A percentile compares a stretch with the other conserved stretches of the same genome.
Evolutionary conservation across 2,113 vertebrate species (phyloP).

Genomic region (Chionodraco myersi): DNA sequence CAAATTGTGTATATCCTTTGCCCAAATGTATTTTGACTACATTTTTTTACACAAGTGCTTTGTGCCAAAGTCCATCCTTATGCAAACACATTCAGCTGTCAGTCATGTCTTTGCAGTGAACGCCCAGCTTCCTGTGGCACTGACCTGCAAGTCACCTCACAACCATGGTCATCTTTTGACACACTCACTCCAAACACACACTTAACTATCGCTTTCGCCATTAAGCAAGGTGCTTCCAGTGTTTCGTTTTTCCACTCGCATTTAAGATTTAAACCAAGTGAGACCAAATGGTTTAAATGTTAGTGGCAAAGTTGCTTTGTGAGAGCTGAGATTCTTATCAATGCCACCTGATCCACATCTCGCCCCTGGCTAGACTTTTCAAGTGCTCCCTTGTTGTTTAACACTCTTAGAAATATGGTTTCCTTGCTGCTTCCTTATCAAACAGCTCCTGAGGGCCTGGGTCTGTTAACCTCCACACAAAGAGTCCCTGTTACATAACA

Average conservation of each 20-base stretch:
- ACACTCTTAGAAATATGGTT: neutral
- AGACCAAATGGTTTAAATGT: neutral
- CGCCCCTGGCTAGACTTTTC: neutral
- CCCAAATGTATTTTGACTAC: neutral
- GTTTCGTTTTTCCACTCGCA: too few species aligned
- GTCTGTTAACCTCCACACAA: constrained; percentile 9
- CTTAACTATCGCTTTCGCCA: neutral
- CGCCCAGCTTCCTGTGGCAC: constrained; percentile 59
- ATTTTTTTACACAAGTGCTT: neutral
- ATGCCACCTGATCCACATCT: neutral
- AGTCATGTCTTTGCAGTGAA: constrained; percentile 46
- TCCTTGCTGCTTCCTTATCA: constrained; percentile 1
- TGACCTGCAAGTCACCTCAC: constrained; percentile 40
- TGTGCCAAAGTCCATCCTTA: constrained; percentile 16
- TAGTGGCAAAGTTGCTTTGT: neutral
- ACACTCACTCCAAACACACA: neutral
- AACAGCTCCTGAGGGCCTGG: neutral
- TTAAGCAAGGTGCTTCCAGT: neutral
- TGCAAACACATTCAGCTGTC: constrained; percentile 63
- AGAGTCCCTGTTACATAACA: neutral
- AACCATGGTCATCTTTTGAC: constrained; percentile 6
- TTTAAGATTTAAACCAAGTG: too few species aligned
- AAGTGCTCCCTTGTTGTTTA: neutral
- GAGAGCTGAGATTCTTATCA: neutral
- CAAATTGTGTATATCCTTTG: neutral